Evolutionary conservation across 2,797 vertebrate genomes (phyloP).

Genomic region (Sebastes vulpes): DNA sequence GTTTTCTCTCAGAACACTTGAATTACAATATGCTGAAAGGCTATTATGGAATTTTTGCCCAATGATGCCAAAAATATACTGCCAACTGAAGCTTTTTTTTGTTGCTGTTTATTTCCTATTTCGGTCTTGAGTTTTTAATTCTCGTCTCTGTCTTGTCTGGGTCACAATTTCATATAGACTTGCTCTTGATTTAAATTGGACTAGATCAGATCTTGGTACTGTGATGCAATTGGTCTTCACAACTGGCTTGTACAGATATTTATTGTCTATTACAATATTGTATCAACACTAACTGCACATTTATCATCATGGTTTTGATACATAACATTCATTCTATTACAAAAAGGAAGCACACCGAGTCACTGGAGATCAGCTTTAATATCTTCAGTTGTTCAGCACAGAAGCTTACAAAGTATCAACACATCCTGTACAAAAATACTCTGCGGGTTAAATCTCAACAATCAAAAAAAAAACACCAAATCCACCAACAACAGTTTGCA

Average conservation of each 20-base stretch:
- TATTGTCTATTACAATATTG: neutral
- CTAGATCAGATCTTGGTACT: neutral
- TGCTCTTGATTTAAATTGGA: neutral
- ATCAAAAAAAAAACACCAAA: conserved; percentile 16
- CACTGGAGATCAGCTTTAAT: conserved; percentile 70
- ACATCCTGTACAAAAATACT: conserved; percentile 79
- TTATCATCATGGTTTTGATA: neutral
- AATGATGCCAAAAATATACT: too few relatives aligned
- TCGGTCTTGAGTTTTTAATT: neutral
- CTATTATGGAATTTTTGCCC: too few relatives aligned
- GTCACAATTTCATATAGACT: neutral
- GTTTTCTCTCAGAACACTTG: too few relatives aligned
- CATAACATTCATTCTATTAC: neutral
- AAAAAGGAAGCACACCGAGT: neutral
- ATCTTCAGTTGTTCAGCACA: conserved; percentile 53
- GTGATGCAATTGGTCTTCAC: neutral
- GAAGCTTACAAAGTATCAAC: conserved; percentile 44
- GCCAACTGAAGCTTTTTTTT: too few relatives aligned
- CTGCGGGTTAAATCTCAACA: conserved; percentile 27
- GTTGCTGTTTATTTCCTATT: neutral
- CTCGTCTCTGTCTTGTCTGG: neutral
- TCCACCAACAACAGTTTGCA: conserved; percentile 38
- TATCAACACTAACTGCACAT: neutral
- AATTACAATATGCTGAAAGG: too few relatives aligned
- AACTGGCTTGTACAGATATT: neutral